A percentile compares a stretch with the other conserved stretches of the same genome.
phyloP scores from a whole-genome alignment of 2,888 invertebrate genomes.

The Patella pellucida region DNA sequence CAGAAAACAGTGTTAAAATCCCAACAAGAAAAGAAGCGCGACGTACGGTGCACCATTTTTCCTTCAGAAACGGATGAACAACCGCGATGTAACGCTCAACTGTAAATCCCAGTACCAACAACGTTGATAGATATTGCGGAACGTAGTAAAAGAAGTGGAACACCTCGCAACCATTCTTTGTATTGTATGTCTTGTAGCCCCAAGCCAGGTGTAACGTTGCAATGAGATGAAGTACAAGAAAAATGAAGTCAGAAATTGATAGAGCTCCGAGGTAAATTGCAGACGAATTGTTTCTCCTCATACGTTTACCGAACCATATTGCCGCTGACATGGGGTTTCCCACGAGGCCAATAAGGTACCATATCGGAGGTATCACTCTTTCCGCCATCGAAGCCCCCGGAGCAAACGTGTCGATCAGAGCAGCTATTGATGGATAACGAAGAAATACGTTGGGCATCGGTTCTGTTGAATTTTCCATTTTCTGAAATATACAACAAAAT shows the following conservation, averaged over 20 bases:
- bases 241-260: constrained; percentile 62
- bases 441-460: constrained; percentile 9
- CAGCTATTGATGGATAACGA: constrained; percentile 23
- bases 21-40: constrained; percentile 46
- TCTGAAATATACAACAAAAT: no score
- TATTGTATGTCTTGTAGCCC: constrained; percentile 46
- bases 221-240: constrained; percentile 58
- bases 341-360: constrained; percentile 64
- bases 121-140: constrained; percentile 57
- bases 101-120: constrained; percentile 62
- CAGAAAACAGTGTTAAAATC: constrained; percentile 34
- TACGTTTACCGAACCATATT: constrained; percentile 65
- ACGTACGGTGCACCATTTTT: constrained; percentile 54
- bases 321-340: constrained; percentile 66
- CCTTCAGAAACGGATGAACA: constrained; percentile 54
- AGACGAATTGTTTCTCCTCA: constrained; percentile 67
- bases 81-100: constrained; percentile 61
- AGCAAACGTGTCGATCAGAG: constrained; percentile 43
- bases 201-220: constrained; percentile 54
- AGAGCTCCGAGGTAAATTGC: constrained; percentile 68
- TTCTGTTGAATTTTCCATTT: no score
- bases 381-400: constrained; percentile 58
- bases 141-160: constrained; percentile 50
- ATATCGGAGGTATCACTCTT: constrained; percentile 62
- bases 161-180: constrained; percentile 42